Conservation (phyloP, 2,113 vertebrate genomes). For the Phoenicopterus ruber region DNA sequence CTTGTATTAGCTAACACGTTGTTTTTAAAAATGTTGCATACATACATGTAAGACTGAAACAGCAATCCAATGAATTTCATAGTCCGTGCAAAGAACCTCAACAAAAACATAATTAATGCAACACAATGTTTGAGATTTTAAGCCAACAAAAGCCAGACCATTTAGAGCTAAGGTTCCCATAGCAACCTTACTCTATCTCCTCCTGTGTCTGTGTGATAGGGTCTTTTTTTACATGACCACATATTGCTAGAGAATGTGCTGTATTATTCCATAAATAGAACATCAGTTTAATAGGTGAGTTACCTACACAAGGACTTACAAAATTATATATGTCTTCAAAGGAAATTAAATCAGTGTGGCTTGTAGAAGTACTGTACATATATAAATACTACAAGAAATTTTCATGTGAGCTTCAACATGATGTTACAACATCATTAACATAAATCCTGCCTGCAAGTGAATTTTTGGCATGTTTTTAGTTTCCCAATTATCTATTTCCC, state of each 20-base stretch:
- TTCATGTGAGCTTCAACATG: not conserved
- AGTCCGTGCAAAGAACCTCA: not conserved
- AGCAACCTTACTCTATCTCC: constrained; percentile 56
- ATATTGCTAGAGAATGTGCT: constrained; percentile 50
- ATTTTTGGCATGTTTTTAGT: not conserved
- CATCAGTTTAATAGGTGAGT: constrained; percentile 19
- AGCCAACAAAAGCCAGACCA: constrained; percentile 59
- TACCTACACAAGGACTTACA: constrained; percentile 3
- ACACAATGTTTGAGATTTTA: constrained; percentile 61
- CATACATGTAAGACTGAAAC: not conserved
- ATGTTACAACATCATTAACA: not conserved
- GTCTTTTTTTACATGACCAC: constrained; percentile 46
- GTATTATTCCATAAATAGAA: constrained; percentile 52
- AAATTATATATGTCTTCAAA: not conserved
- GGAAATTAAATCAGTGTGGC: not conserved
- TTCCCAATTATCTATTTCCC: not conserved
- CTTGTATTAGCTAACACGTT: not conserved
- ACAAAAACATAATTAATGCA: constrained; percentile 60
- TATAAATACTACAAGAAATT: not conserved
- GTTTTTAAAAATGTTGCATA: not conserved
- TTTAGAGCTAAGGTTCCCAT: constrained; percentile 64
- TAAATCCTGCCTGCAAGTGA: not conserved
- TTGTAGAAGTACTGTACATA: not conserved
- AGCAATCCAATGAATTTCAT: not conserved
- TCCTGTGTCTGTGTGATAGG: constrained; percentile 54